Evolutionary conservation across 2,797 vertebrate genomes (phyloP), one percentile per base, ranked within the genome.

Genomic region (Bradypus variegatus): DNA sequence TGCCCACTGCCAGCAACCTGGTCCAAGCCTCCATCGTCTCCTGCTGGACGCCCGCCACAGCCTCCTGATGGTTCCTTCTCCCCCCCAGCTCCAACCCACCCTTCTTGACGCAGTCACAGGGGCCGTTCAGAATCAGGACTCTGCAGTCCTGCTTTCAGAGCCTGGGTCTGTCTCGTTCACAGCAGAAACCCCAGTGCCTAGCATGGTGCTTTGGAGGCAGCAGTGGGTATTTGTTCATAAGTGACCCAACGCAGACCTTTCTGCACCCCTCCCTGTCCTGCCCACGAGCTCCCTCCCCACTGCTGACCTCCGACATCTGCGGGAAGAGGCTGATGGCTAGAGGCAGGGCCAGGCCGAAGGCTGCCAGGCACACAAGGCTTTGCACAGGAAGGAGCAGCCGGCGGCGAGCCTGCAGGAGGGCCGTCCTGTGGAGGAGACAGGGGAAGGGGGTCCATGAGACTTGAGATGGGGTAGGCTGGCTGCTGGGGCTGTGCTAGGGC

Each of bases 281-380:
- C 65, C 91, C 78, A 55, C 38, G 10, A 27, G 33, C 33, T 5
- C 62, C 65, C 58, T 48, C 55, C 75, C 60, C 82, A 0, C 2
- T 16, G 98, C 98, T 97, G 94, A 99, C 98, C 98, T 99, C 98
- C 0, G 98, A 99, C 98, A 98, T 98, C 97, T 99, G 99, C 0
- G 98, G 98, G 95, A 99, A 99, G 96, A 99, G 98, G 94, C 98
- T 99, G 98, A 99, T 99, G 97, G 98, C 99, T 94, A 99, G 96
- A 0, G 98, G 99, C 95, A 99, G 98, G 80, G 99, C 98, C 95
- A 99, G 97, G 90, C 98, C 97, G 1, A 99, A 99, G 93, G 99
- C 98, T 45, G 98, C 98, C 89, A 99, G 98, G 97, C 98, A 98
- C 97, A 99, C 98, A 48, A 99, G 97, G 95, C 98, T 98, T 97